A percentile compares a stretch with the other conserved stretches of the same genome.
These are phyloP conservation scores for Phyllotreta striolata DNA, from an alignment of 2,888 invertebrate species.

Conservation along the genomic window DNA sequence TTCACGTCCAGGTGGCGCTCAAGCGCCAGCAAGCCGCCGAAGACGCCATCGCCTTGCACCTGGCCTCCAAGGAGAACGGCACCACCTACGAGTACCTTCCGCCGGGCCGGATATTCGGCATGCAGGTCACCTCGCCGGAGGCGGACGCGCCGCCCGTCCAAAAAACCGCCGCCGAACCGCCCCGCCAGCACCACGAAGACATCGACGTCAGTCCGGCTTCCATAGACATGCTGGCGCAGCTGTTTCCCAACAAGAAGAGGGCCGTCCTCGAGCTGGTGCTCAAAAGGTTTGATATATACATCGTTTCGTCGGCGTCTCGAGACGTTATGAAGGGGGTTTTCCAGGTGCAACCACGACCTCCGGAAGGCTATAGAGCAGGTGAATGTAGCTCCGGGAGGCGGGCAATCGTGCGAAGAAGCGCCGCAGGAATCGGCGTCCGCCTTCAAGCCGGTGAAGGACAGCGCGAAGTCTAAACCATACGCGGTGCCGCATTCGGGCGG, in stretches of 20 bases:
- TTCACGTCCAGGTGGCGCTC: slow-evolving; percentile 83
- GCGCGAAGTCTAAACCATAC: slow-evolving; percentile 45
- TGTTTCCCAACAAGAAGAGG: slow-evolving; percentile 90
- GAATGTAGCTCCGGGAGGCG: slow-evolving; percentile 54
- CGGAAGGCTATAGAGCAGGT: slow-evolving; percentile 91
- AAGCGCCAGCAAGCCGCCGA: slow-evolving; percentile 97
- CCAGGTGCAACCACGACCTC: slow-evolving; percentile 90
- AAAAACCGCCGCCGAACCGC: slow-evolving; percentile 30
- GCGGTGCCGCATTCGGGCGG: slow-evolving; percentile 49
- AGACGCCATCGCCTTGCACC: slow-evolving; percentile 92
- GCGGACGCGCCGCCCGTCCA: slow-evolving; percentile 43
- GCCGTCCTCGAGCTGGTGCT: slow-evolving; percentile 90
- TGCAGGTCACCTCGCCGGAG: slow-evolving; percentile 82
- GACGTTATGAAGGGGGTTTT: too few species aligned
- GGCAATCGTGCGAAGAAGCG: slow-evolving; percentile 32
- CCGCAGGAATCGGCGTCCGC: slow-evolving; percentile 54
- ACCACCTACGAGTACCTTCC: slow-evolving; percentile 77
- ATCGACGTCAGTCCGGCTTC: slow-evolving; percentile 73
- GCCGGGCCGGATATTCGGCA: slow-evolving; percentile 90
- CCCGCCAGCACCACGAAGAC: slow-evolving; percentile 45
- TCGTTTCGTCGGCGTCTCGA: too few species aligned
- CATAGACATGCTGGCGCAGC: slow-evolving; percentile 83
- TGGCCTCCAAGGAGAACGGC: slow-evolving; percentile 86
- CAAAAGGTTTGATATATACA: too few species aligned
- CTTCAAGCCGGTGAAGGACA: slow-evolving; percentile 57